These are phyloP conservation scores for Carollia perspicillata DNA, from an alignment of 2,113 vertebrate species.

Conservation along the genomic window DNA sequence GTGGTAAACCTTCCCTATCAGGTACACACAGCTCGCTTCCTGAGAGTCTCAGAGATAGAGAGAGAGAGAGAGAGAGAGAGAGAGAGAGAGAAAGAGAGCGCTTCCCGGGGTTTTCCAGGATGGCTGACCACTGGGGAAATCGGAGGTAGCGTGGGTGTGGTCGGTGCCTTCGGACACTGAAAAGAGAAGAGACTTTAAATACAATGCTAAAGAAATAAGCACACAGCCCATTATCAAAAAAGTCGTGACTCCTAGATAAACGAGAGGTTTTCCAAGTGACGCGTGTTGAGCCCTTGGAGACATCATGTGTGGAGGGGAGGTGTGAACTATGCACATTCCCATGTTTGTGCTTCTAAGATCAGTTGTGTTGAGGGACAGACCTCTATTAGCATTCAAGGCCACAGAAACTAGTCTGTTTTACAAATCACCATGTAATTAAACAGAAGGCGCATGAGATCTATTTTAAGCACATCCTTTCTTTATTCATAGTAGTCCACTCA, in stretches of 20 bases:
- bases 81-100: neutral
- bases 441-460: slow-evolving; percentile 35
- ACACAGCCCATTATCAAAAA: neutral
- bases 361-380: neutral
- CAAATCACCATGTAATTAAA: slow-evolving; percentile 57
- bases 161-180: neutral
- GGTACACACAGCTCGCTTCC: slow-evolving; percentile 39
- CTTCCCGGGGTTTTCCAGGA: neutral
- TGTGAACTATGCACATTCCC: neutral
- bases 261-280: neutral
- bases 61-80: too few relatives aligned
- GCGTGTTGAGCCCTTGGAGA: neutral
- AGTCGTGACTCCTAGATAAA: neutral
- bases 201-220: neutral
- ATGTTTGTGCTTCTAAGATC: neutral
- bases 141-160: neutral
- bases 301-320: neutral
- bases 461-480: slow-evolving; percentile 59
- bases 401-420: slow-evolving; percentile 41
- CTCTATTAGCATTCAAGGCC: neutral
- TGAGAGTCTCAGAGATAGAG: neutral
- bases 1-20: neutral
- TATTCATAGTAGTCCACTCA: slow-evolving; percentile 15
- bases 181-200: neutral
- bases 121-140: neutral